Evolutionary conservation across 2,888 invertebrate species (phyloP).

Genomic region (Mechanitis mazaeus): DNA sequence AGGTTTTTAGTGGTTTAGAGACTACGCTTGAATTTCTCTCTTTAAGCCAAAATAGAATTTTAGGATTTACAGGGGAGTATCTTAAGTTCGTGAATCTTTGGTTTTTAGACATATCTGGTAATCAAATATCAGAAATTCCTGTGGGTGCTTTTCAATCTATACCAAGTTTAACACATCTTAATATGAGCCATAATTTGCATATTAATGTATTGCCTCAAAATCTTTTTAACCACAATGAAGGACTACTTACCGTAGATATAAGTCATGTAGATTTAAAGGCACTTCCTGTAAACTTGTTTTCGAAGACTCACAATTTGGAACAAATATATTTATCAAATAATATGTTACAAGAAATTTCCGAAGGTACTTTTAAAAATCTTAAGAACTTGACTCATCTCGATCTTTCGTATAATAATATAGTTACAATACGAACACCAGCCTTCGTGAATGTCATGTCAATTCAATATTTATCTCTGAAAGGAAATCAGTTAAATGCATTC

Average conservation of each 20-base stretch:
- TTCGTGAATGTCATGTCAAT: conserved; percentile 88
- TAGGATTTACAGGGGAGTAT: conserved; percentile 80
- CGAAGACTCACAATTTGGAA: conserved; percentile 80
- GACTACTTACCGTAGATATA: conserved; percentile 82
- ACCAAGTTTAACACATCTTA: conserved; percentile 81
- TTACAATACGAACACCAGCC: conserved; percentile 83
- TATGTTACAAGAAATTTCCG: conserved; percentile 84
- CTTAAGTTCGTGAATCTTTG: conserved; percentile 80
- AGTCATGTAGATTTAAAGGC: conserved; percentile 85
- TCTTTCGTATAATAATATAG: conserved; percentile 86
- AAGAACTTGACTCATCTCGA: conserved; percentile 85
- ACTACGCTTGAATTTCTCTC: conserved; percentile 82
- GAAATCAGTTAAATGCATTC: conserved; percentile 87
- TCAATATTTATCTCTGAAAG: conserved; percentile 81
- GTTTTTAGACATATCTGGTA: conserved; percentile 86
- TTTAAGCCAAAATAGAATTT: conserved; percentile 84
- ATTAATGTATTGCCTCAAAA: conserved; percentile 79
- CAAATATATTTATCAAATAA: conserved; percentile 84
- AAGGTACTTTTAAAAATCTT: conserved; percentile 86
- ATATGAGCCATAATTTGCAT: conserved; percentile 85
- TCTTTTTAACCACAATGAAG: conserved; percentile 83
- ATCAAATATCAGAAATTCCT: conserved; percentile 84
- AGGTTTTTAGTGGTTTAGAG: conserved; percentile 86
- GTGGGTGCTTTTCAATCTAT: conserved; percentile 81
- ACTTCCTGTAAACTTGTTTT: conserved; percentile 83